Base-by-base conservation (phyloP, 2,113 vertebrate genomes). In the Petaurus breviceps region DNA sequence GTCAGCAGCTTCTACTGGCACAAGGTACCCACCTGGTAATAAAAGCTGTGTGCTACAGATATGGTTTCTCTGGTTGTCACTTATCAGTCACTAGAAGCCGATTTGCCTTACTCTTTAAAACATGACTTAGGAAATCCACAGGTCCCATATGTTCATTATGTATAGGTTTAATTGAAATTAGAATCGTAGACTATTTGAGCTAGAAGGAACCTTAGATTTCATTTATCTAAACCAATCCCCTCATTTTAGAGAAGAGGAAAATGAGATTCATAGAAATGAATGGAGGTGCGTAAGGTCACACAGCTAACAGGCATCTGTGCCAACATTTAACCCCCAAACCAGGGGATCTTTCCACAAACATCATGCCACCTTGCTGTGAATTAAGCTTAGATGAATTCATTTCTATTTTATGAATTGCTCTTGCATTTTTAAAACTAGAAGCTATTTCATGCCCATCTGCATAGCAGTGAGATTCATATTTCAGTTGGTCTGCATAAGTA, bases 381-480 rank as follows among this genome's bases (percentile, higher is more conserved):
- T 84, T 84, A 43, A 84, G 68, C 16, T 8, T 43, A 23, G 19
- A 8, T 43, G 2, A 84, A 22, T 43, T 84, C n/a, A 84, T 84
- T 84, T n/a, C n/a, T 43, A 43, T 43, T 43, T 43, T 43, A 84
- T 84, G n/a, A 84, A 43, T 43, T 43, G n/a, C 68, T 43, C n/a
- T 84, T 84, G 37, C 68, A 84, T 84, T 84, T 84, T 84, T 84
- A 43, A 84, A 84, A 11, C 19, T 8, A 77, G 31, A 77, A 77
- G 31, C 3, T 77, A n/a, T 77, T 92, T 11, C 37, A 92, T 92
- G 95, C 95, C 92, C 57, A 91, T 92, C 93, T 68, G 25, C 90
- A 37, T 55, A 92, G 3, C 46, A 95, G 84, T 68, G 94, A 89
- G 26, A 10, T 89, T 92, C 90, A 51, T 53, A 96, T 0, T 37